A percentile compares a stretch with the other conserved stretches of the same genome.
Evolutionary conservation across 2,888 invertebrate species (phyloP).

Genomic region (Erannis defoliaria): DNA sequence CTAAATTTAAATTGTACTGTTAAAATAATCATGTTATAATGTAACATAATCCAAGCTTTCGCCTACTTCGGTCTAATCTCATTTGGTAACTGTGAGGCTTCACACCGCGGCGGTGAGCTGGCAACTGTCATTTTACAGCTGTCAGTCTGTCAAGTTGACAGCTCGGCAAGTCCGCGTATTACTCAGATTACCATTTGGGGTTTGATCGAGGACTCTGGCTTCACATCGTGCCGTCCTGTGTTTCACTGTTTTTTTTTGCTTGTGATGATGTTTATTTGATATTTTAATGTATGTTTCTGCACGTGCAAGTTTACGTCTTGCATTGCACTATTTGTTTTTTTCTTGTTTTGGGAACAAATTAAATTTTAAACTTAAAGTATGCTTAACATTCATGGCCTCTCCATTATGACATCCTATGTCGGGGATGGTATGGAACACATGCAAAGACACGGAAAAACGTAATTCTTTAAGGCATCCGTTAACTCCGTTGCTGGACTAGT

Average conservation of each 20-base stretch:
- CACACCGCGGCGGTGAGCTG: constrained; percentile 62
- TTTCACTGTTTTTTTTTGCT: constrained; percentile 60
- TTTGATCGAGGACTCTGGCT: constrained; percentile 88
- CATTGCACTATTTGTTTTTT: constrained; percentile 57
- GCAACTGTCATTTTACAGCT: constrained; percentile 52
- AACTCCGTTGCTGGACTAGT: too few relatives aligned
- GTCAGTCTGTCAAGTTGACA: constrained; percentile 50
- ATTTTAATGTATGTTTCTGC: constrained; percentile 50
- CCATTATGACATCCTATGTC: too few relatives aligned
- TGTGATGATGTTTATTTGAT: constrained; percentile 42
- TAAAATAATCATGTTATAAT: too few relatives aligned
- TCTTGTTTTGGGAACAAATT: constrained; percentile 37
- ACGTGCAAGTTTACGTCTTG: constrained; percentile 69
- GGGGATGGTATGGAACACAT: too few relatives aligned
- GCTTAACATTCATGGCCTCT: not conserved
- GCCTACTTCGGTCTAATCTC: constrained; percentile 95
- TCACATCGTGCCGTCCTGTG: constrained; percentile 84
- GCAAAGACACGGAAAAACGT: too few relatives aligned
- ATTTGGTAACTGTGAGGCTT: constrained; percentile 98
- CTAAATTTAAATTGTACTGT: too few relatives aligned
- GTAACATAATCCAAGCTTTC: constrained; percentile 70
- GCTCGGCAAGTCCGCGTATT: constrained; percentile 57
- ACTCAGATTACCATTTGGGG: constrained; percentile 96
- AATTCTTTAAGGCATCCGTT: too few relatives aligned
- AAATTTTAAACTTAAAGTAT: not conserved